phyloP scores from a whole-genome alignment of 1,140 invertebrate species.

The Battus philenor region DNA sequence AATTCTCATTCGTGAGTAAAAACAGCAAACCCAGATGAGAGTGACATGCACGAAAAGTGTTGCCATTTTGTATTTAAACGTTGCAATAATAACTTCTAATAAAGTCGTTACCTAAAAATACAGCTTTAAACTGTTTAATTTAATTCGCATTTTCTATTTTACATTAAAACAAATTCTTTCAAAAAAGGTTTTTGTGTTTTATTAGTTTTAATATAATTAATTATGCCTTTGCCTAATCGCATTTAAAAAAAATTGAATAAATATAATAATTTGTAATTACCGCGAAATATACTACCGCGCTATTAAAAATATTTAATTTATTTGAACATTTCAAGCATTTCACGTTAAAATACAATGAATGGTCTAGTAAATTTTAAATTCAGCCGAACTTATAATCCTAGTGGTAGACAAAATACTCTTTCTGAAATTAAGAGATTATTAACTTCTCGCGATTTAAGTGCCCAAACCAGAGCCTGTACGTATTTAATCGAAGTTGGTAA shows the following conservation, averaged over 20 bases:
- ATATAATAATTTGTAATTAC: too few species aligned
- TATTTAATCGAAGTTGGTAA: slow-evolving; percentile 53
- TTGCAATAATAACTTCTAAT: too few species aligned
- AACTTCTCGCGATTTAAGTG: slow-evolving; percentile 47
- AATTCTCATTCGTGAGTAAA: slow-evolving; percentile 23
- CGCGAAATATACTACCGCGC: too few species aligned
- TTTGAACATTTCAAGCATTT: slow-evolving; percentile 1
- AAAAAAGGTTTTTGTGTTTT: too few species aligned
- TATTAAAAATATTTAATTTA: not conserved
- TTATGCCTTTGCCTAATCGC: too few species aligned
- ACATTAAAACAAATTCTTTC: too few species aligned
- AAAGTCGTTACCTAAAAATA: too few species aligned
- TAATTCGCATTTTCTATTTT: too few species aligned
- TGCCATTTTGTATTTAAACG: too few species aligned
- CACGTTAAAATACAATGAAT: slow-evolving; percentile 29
- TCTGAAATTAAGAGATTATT: slow-evolving; percentile 58
- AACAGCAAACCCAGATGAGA: slow-evolving; percentile 51
- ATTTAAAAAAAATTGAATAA: too few species aligned
- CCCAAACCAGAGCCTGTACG: slow-evolving; percentile 57
- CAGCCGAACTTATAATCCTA: slow-evolving; percentile 60
- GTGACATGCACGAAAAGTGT: slow-evolving; percentile 29
- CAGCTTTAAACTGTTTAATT: too few species aligned
- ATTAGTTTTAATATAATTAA: too few species aligned
- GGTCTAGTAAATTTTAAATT: slow-evolving; percentile 54
- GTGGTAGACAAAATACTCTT: slow-evolving; percentile 53